Base-by-base conservation (phyloP, 2,888 invertebrate species). In the Agrypnus murinus region DNA sequence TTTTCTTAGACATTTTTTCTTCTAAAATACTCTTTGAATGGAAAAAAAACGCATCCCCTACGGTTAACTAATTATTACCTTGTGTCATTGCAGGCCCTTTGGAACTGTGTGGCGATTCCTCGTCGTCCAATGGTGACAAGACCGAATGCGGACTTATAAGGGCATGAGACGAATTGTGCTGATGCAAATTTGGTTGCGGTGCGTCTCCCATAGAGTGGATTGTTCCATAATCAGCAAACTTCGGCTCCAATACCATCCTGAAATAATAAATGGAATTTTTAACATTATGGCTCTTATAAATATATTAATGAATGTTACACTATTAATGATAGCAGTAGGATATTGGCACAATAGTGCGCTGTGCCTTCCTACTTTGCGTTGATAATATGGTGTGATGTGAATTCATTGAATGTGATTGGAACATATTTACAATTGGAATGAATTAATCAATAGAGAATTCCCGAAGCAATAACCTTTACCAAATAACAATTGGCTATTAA, bases 171-270 rank as follows among this genome's bases (percentile, higher is more conserved):
- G 80, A 76, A 70, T 82, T 81, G 76, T 81, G 81, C 75, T 81
- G 82, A 63, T 80, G 80, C 69, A 80, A 73, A 45, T 67, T 71
- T 43, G 57, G 45, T 40, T 65, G 68, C 72, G 79, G 80, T 77
- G 82, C 81, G 76, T 81, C 80, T 75, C 84, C 84, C 75, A 81
- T 79, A 75, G 87, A 84, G 83, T 88, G 87, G 82, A 90, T 89
- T 83, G 89, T 90, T 83, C 90, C 90, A 88, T 90, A 90, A 85
- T 90, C 89, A 80, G 88, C 87, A 79, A 87, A 87, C 84, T 90
- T 90, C 79, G 89, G 88, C 85, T 90, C 90, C 86, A 90, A 88
- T 86, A 90, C 89, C 90, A 90, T 90, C 87, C 90, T 90, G 85
- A 1, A 84, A 55, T 38, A 34, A 12, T 55, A 12, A 45, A 14